Evolutionary conservation across 2,797 vertebrate genomes (phyloP), one percentile per base, ranked within the genome.

Genomic region (Alcedo quadribrachys): DNA sequence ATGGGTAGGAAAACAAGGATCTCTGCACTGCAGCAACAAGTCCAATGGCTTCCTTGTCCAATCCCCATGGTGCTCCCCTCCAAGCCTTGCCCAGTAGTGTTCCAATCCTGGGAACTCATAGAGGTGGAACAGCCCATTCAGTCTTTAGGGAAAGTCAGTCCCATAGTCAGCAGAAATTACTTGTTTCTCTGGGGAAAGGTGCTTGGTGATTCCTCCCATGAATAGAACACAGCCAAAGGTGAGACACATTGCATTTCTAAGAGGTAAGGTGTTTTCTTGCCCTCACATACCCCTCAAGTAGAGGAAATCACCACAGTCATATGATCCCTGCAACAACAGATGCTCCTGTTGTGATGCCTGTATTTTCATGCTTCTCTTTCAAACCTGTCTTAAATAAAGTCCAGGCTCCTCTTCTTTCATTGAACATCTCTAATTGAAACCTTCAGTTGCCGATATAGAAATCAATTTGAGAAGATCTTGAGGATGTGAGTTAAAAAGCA

Each of bases 1-100:
- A 42, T 81, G 18, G 53, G 35, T 50, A 32, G 1, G 1, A 46
- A 77, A 77, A 11, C 20, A 45, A 58, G 14, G 12, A 60, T 15
- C 15, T 37, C 8, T 18, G 20, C 2, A 2, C 54, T 6, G 0
- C 1, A 2, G 66, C 37, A 81, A 12, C 12, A 15, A 2, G 11
- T 25, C 18, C 42, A 30, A 4, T 5, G 45, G 24, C 37, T 63
- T 77, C 22, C 40, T 79, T 24, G 7, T 11, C 53, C 27, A 30
- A 69, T 27, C 3, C 30, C 32, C 15, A 3, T 5, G 27, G 35
- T 30, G 54, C 21, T 37, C 30, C n/a, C 19, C 40, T 61, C 28
- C 48, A 63, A 24, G 24, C 5, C n/a, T 67, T 63, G 30, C 19
- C 54, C 53, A 61, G 63, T 2, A 27, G 3, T 12, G 24, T 22